Percentiles rank a stretch among this genome's conserved stretches.
These are phyloP conservation scores for Brachypterus glaber DNA, from an alignment of 2,888 invertebrate genomes.

Conservation along the genomic window DNA sequence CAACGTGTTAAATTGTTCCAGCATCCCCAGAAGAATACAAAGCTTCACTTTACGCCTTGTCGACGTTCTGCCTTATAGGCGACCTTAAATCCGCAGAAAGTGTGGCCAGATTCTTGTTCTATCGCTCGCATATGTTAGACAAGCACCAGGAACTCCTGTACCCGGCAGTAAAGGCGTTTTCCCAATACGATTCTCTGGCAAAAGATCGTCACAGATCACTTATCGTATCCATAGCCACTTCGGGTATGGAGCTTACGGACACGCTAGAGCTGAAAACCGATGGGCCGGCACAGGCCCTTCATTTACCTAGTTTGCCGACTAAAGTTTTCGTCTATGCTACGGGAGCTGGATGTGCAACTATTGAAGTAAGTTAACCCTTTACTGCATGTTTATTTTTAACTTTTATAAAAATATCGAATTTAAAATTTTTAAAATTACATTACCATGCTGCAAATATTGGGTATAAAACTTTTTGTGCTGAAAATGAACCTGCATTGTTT, in stretches of 20 bases:
- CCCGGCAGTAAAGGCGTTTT: constrained; percentile 52
- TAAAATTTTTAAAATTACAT: background rate
- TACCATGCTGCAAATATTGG: background rate
- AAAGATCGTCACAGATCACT: constrained; percentile 53
- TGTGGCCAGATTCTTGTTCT: constrained; percentile 54
- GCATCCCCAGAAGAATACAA: constrained; percentile 53
- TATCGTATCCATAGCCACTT: constrained; percentile 58
- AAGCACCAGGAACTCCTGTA: constrained; percentile 52
- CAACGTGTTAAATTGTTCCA: too few relatives aligned
- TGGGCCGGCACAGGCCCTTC: constrained; percentile 45
- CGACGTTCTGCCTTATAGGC: constrained; percentile 50
- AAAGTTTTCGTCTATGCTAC: constrained; percentile 63
- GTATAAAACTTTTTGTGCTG: background rate
- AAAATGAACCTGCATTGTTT: too few relatives aligned
- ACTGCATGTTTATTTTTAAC: background rate
- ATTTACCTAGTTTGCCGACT: constrained; percentile 55
- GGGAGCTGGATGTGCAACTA: constrained; percentile 59
- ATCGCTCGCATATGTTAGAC: constrained; percentile 55
- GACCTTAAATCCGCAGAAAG: constrained; percentile 55
- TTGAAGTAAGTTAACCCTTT: constrained; percentile 47
- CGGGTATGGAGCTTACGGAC: constrained; percentile 62
- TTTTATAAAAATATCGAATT: constrained; percentile 2
- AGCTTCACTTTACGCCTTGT: constrained; percentile 51
- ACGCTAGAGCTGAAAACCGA: constrained; percentile 50
- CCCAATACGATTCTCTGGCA: constrained; percentile 49